Conservation (phyloP, 2,797 vertebrate genomes). For the Rhadinocentrus ornatus region DNA sequence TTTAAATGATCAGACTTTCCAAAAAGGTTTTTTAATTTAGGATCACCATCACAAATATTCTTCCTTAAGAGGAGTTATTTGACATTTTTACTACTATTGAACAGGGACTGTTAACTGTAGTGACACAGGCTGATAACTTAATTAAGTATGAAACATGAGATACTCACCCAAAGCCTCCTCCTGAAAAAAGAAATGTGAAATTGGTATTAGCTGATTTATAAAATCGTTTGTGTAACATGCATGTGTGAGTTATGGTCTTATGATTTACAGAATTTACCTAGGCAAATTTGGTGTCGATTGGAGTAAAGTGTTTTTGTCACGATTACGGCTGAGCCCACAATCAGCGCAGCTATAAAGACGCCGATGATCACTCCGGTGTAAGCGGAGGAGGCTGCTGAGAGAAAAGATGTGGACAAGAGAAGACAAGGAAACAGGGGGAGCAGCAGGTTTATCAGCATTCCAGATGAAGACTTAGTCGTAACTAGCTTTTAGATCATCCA, state of each 20-base stretch:
- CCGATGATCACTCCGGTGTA: constrained; percentile 78
- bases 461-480: constrained; percentile 17
- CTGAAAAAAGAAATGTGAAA: constrained; percentile 60
- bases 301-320: constrained; percentile 70
- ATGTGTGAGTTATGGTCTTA: neutral
- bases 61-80: neutral
- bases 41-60: neutral
- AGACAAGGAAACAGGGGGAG: constrained; percentile 16
- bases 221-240: neutral
- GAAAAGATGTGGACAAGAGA: constrained; percentile 14
- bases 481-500: constrained; percentile 11
- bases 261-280: constrained; percentile 64
- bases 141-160: constrained; percentile 2
- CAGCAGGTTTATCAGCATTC: constrained; percentile 71
- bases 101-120: neutral
- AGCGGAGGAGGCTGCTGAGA: constrained; percentile 59
- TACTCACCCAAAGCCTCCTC: constrained; percentile 77
- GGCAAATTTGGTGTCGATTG: constrained; percentile 78
- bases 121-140: neutral
- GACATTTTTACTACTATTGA: too few species aligned
- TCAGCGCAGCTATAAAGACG: constrained; percentile 75
- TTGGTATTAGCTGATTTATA: neutral
- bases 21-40: neutral
- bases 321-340: constrained; percentile 64
- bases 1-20: too few species aligned